These are phyloP conservation scores for Synanthedon vespiformis DNA, from an alignment of 2,888 invertebrate species.

Conservation along the genomic window DNA sequence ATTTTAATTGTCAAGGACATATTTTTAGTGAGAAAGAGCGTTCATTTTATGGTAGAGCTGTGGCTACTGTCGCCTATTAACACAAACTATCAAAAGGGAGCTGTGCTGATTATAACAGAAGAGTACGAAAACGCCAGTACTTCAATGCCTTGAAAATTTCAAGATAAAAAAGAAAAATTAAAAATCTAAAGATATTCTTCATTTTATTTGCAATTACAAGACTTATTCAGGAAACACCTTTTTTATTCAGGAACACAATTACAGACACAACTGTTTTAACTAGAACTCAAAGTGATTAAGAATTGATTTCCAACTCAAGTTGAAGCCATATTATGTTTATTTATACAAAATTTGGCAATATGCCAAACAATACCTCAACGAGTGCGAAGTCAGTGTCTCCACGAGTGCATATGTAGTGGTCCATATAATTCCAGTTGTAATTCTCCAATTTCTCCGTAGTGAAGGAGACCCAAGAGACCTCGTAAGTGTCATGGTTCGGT, in stretches of 20 bases:
- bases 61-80: too few relatives aligned
- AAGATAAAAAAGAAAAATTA: too few relatives aligned
- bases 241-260: too few relatives aligned
- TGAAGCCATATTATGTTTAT: not conserved
- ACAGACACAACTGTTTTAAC: not conserved
- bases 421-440: constrained; percentile 98
- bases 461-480: constrained; percentile 94
- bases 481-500: constrained; percentile 92
- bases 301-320: too few relatives aligned
- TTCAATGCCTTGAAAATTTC: constrained; percentile 74
- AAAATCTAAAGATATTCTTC: too few relatives aligned
- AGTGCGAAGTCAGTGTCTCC: constrained; percentile 93
- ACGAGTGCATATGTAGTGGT: constrained; percentile 95
- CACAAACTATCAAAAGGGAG: constrained; percentile 31
- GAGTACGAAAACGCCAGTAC: constrained; percentile 92
- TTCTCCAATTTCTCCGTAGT: constrained; percentile 94
- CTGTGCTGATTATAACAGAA: too few relatives aligned
- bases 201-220: too few relatives aligned
- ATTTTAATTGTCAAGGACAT: too few relatives aligned
- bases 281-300: too few relatives aligned
- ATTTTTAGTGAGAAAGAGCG: too few relatives aligned
- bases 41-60: too few relatives aligned
- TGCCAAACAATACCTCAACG: constrained; percentile 74
- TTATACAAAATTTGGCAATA: constrained; percentile 8
- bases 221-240: too few relatives aligned